These are phyloP conservation scores for Agrotis clavis DNA, from an alignment of 2,888 invertebrate species.

Conservation along the genomic window DNA sequence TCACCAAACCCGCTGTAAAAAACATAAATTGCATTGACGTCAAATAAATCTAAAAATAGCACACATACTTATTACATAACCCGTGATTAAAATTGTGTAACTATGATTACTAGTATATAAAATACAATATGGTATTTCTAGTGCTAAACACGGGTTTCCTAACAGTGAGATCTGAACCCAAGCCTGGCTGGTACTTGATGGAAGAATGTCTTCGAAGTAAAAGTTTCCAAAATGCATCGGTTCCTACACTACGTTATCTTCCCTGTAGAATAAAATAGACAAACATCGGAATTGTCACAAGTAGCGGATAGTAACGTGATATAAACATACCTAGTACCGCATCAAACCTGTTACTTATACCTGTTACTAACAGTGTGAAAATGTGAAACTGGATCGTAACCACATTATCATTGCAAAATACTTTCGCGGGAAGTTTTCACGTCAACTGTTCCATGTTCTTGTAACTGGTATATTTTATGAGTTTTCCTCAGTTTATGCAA, in stretches of 20 bases:
- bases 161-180: too few species aligned
- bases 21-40: constrained; percentile 1
- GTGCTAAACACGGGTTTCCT: too few species aligned
- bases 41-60: background rate
- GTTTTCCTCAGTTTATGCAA: constrained; percentile 14
- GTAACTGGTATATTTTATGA: constrained; percentile 30
- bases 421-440: constrained; percentile 53
- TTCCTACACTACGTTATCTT: background rate
- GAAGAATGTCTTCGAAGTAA: too few species aligned
- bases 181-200: too few species aligned
- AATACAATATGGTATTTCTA: too few species aligned
- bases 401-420: constrained; percentile 48
- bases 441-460: constrained; percentile 34
- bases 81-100: background rate
- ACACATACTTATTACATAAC: background rate
- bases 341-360: constrained; percentile 39
- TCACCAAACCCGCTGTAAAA: background rate
- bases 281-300: constrained; percentile 8
- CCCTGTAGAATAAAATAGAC: constrained; percentile 2
- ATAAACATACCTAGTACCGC: constrained; percentile 30
- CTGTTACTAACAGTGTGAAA: constrained; percentile 48
- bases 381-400: constrained; percentile 52
- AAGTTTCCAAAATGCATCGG: too few species aligned
- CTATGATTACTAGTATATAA: too few species aligned
- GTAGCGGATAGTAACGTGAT: constrained; percentile 18